phyloP scores from a whole-genome alignment of 35 echinoderm and acorn worm genomes.

The Heliocidaris tuberculata region DNA sequence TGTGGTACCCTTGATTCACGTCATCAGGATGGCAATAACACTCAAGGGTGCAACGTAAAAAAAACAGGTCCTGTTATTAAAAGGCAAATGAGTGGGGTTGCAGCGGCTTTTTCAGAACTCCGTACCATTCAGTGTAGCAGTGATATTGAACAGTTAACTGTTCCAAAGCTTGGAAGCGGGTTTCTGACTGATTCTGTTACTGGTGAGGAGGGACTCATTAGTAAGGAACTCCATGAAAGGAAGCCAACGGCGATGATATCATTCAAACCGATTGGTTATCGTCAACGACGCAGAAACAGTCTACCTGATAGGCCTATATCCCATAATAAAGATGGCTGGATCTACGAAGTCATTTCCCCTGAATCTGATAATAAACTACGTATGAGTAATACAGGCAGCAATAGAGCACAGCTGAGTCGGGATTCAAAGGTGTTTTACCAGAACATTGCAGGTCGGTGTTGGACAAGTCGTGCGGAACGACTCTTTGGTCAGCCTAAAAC shows the following conservation, averaged over 20 bases:
- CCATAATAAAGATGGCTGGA: neutral
- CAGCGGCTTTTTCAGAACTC: neutral
- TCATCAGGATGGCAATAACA: neutral
- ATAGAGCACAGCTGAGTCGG: neutral
- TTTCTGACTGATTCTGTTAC: neutral
- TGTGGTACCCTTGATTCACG: neutral
- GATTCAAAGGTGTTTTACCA: neutral
- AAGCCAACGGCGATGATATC: neutral
- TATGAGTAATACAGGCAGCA: neutral
- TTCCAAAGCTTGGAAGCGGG: neutral
- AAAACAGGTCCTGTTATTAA: neutral
- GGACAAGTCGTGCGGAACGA: neutral
- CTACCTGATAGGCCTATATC: neutral
- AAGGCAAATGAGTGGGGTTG: neutral
- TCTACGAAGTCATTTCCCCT: neutral
- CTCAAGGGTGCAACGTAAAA: neutral
- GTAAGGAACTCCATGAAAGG: neutral
- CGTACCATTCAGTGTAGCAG: neutral
- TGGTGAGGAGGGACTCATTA: neutral
- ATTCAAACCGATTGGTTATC: neutral
- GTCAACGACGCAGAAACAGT: neutral
- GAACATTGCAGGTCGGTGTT: neutral
- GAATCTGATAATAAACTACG: neutral
- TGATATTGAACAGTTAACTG: neutral
- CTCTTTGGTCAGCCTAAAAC: neutral